phyloP scores from a whole-genome alignment of 2,888 invertebrate genomes.

The Eupsilia transversa region DNA sequence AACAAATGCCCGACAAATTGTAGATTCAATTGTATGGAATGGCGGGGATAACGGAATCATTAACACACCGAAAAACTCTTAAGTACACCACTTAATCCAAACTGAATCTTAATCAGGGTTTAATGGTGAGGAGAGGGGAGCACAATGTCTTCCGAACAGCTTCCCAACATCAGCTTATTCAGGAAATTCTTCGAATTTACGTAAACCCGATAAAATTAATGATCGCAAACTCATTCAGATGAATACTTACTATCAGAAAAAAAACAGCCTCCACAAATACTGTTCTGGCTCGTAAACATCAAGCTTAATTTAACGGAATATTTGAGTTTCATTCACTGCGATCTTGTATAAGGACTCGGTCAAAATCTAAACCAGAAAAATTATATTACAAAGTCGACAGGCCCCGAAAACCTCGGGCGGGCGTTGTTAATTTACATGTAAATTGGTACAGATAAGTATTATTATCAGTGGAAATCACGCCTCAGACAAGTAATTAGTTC shows the following conservation, averaged over 20 bases:
- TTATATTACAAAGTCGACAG: constrained; percentile 58
- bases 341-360: constrained; percentile 51
- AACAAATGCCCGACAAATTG: constrained; percentile 64
- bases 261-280: constrained; percentile 35
- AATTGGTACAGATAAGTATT: constrained; percentile 70
- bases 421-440: constrained; percentile 69
- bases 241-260: constrained; percentile 40
- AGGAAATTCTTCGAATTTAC: constrained; percentile 66
- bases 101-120: constrained; percentile 81
- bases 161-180: constrained; percentile 55
- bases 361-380: constrained; percentile 65
- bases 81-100: constrained; percentile 79
- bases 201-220: constrained; percentile 70
- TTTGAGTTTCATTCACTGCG: constrained; percentile 53
- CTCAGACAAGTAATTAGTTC: constrained; percentile 78
- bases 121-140: constrained; percentile 72
- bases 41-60: constrained; percentile 77
- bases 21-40: constrained; percentile 69
- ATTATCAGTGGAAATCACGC: constrained; percentile 74
- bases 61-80: constrained; percentile 77
- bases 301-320: constrained; percentile 55
- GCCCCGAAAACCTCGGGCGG: constrained; percentile 54
- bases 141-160: constrained; percentile 64
- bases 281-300: constrained; percentile 37
- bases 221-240: constrained; percentile 55